Percentiles rank a stretch among this genome's conserved stretches.
Evolutionary conservation across 2,113 vertebrate species (phyloP).

Genomic region (Myotis yumanensis): DNA sequence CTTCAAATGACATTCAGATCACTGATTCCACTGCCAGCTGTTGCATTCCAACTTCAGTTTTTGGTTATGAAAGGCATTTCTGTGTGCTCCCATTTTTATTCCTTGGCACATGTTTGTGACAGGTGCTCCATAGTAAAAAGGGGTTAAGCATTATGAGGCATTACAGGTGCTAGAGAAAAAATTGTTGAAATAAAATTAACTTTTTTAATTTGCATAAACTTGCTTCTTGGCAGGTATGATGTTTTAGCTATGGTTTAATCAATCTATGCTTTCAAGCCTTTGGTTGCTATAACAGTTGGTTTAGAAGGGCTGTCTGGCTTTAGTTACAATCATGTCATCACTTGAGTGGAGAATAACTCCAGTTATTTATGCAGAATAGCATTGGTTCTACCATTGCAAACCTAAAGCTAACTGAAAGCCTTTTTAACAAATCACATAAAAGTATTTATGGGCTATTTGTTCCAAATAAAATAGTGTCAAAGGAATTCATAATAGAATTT

Average conservation of each 20-base stretch:
- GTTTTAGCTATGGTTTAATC: constrained; percentile 54
- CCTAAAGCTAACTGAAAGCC: not conserved
- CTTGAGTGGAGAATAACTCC: not conserved
- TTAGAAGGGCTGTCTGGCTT: constrained; percentile 32
- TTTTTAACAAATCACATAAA: not conserved
- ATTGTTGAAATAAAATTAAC: not conserved
- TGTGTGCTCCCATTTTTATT: constrained; percentile 49
- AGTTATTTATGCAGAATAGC: not conserved
- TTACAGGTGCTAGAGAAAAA: constrained; percentile 39
- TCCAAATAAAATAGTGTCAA: constrained; percentile 8
- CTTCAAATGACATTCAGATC: constrained; percentile 65
- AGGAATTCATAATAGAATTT: not conserved
- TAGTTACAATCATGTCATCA: constrained; percentile 5
- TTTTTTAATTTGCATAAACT: constrained; percentile 33
- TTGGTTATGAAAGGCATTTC: constrained; percentile 46
- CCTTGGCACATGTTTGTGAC: constrained; percentile 64
- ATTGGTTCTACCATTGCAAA: not conserved
- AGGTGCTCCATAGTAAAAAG: constrained; percentile 57
- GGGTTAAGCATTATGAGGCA: not conserved
- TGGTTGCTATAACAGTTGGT: constrained; percentile 35
- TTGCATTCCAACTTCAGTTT: constrained; percentile 47
- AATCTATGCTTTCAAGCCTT: not conserved
- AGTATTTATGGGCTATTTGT: not conserved
- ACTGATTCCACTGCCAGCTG: constrained; percentile 60
- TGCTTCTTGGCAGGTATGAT: constrained; percentile 51